Percentiles rank a stretch among this genome's conserved stretches.
These are phyloP conservation scores for Hoplostethus mediterraneus DNA, from an alignment of 2,797 vertebrate species.

Conservation along the genomic window DNA sequence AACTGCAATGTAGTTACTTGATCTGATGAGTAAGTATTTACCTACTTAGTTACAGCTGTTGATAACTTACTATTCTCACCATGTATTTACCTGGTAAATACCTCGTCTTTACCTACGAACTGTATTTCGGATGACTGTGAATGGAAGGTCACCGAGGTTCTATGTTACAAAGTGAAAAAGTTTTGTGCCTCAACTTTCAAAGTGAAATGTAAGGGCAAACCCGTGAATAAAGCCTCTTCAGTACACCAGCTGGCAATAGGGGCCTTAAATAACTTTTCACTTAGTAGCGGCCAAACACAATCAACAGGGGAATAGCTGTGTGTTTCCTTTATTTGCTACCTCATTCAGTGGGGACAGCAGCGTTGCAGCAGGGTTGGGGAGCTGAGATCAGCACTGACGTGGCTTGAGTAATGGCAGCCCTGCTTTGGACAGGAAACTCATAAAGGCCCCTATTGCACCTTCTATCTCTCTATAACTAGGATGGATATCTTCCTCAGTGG, in stretches of 20 bases:
- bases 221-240: constrained; percentile 9
- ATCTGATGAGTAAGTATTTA: too few species aligned
- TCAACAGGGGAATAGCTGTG: constrained; percentile 12
- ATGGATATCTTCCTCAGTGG: constrained; percentile 36
- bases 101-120: too few species aligned
- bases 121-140: too few species aligned
- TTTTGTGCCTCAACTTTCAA: not conserved
- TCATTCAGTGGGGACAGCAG: constrained; percentile 11
- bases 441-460: constrained; percentile 46
- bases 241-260: constrained; percentile 20
- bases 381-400: constrained; percentile 40
- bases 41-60: too few species aligned
- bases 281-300: constrained; percentile 22
- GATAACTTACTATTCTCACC: too few species aligned
- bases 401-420: constrained; percentile 48
- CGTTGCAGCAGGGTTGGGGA: not conserved
- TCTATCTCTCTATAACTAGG: constrained; percentile 41
- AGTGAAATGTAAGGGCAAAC: constrained; percentile 10
- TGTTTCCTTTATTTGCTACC: constrained; percentile 28
- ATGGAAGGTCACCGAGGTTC: not conserved
- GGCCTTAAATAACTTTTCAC: constrained; percentile 23
- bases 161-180: not conserved
- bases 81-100: too few species aligned
- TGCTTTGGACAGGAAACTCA: constrained; percentile 53
- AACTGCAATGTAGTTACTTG: too few species aligned